These are phyloP conservation scores for Stichopus horrens DNA, from an alignment of 53 echinoderm and acorn worm species.

Conservation along the genomic window DNA sequence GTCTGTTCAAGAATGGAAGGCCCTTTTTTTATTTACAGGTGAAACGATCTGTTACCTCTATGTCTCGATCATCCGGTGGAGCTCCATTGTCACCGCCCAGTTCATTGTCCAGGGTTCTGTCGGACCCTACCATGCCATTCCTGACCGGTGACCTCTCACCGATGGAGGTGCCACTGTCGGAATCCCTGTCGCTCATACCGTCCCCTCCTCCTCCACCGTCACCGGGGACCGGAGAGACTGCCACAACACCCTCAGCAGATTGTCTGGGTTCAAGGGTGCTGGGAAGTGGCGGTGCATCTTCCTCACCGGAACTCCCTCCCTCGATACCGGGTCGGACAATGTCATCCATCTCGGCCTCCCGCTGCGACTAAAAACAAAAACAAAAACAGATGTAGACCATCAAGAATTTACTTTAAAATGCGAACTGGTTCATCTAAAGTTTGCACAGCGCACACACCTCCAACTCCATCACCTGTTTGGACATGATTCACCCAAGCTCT, in stretches of 20 bases:
- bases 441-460: no score
- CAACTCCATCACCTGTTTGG: no score
- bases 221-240: conserved; percentile 73
- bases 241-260: conserved; percentile 93
- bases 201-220: conserved; percentile 98
- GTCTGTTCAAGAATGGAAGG: no score
- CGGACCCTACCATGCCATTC: conserved; percentile 20
- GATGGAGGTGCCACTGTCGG: conserved; percentile 34
- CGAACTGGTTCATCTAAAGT: no score
- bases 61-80: neutral
- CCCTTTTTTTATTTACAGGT: no score
- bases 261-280: conserved; percentile 58
- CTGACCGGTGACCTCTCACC: conserved; percentile 41
- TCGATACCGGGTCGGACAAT: conserved; percentile 76
- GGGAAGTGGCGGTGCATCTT: conserved; percentile 46
- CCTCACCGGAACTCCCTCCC: conserved; percentile 90
- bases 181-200: conserved; percentile 95
- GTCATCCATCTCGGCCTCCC: neutral
- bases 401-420: no score
- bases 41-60: conserved; percentile 9
- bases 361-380: neutral
- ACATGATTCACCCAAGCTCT: no score
- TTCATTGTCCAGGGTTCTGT: neutral
- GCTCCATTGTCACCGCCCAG: neutral
- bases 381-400: no score